Conservation (phyloP, 2,888 invertebrate genomes). For the Dinocampus coccinellae region DNA sequence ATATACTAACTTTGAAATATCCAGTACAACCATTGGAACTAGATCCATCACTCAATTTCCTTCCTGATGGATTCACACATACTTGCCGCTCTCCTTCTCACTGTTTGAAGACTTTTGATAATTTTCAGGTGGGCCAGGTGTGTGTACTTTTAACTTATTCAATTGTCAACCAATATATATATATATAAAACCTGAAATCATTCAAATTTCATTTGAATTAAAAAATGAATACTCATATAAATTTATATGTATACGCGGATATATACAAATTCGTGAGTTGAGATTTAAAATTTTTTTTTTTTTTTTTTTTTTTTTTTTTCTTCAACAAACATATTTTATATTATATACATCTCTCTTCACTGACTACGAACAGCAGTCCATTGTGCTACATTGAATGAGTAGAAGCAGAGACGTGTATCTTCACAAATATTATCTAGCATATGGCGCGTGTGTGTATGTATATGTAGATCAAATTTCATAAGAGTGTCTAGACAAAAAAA, state of each 20-base stretch:
- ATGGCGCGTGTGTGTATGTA: background rate
- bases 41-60: conserved; percentile 51
- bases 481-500: conserved; percentile 16
- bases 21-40: conserved; percentile 41
- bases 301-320: background rate
- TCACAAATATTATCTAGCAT: conserved; percentile 20
- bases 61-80: conserved; percentile 25
- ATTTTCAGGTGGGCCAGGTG: conserved; percentile 55
- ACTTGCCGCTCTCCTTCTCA: conserved; percentile 1
- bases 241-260: background rate
- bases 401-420: conserved; percentile 13
- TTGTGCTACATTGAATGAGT: conserved; percentile 21
- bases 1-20: background rate
- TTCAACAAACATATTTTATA: background rate
- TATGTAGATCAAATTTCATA: conserved; percentile 14
- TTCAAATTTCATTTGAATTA: conserved; percentile 6
- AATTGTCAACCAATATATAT: conserved; percentile 7
- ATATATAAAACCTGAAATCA: conserved; percentile 20
- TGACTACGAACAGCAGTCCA: conserved; percentile 16
- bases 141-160: conserved; percentile 12
- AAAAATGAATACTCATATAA: conserved; percentile 2
- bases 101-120: conserved; percentile 43
- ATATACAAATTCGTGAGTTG: background rate
- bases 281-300: background rate
- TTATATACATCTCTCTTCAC: background rate